These are phyloP conservation scores for Omphaloscelis lunosa DNA, from an alignment of 2,888 invertebrate species.

Conservation along the genomic window DNA sequence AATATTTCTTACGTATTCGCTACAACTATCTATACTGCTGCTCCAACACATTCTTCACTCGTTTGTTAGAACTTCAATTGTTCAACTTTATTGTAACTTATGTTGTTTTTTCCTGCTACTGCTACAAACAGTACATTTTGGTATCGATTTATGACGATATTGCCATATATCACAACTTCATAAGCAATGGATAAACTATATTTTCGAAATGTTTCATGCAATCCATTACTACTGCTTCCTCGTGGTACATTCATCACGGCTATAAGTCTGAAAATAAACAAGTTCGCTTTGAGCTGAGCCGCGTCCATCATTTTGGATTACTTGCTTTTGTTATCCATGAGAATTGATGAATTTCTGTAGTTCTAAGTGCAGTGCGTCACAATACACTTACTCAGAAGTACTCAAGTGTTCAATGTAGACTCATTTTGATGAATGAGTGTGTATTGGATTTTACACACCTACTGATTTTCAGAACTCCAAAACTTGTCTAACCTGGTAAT, in stretches of 20 bases:
- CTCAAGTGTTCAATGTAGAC: background rate
- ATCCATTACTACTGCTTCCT: slow-evolving; percentile 45
- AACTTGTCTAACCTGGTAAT: background rate
- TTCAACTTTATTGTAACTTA: slow-evolving; percentile 29
- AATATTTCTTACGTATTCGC: slow-evolving; percentile 57
- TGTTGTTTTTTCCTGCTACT: slow-evolving; percentile 50
- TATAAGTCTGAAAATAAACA: slow-evolving; percentile 49
- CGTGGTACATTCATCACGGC: slow-evolving; percentile 44
- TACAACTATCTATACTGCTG: slow-evolving; percentile 20
- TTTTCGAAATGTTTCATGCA: slow-evolving; percentile 49
- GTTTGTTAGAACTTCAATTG: slow-evolving; percentile 15
- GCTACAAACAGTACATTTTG: slow-evolving; percentile 49
- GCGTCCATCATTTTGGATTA: slow-evolving; percentile 46
- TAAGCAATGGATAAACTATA: slow-evolving; percentile 39
- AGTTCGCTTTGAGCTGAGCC: slow-evolving; percentile 17
- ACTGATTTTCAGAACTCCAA: background rate
- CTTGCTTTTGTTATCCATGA: slow-evolving; percentile 37
- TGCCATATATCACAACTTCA: slow-evolving; percentile 18
- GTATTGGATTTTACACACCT: slow-evolving; percentile 7
- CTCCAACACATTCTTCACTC: slow-evolving; percentile 15
- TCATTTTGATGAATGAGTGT: slow-evolving; percentile 3
- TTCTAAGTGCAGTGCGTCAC: slow-evolving; percentile 26
- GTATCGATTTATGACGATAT: slow-evolving; percentile 43
- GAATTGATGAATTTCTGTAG: slow-evolving; percentile 31
- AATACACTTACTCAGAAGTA: slow-evolving; percentile 7